phyloP scores from a whole-genome alignment of 2,888 invertebrate species.

The Archaeoteleia sp. region DNA sequence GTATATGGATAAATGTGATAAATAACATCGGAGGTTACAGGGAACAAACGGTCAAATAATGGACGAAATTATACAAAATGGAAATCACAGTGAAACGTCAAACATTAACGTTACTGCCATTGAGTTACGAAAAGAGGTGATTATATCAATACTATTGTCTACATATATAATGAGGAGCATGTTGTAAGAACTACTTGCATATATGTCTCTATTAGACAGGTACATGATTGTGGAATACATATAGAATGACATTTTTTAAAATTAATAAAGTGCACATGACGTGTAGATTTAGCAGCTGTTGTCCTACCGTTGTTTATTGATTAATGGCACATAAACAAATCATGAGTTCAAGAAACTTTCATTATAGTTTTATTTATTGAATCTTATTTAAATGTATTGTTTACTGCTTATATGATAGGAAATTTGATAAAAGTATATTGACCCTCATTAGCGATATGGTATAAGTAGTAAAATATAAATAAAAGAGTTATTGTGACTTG shows the following conservation, averaged over 20 bases:
- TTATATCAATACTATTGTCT: too few relatives aligned
- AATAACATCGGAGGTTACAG: neutral
- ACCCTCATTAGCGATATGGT: too few relatives aligned
- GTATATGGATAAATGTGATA: constrained; percentile 19
- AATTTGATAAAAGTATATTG: too few relatives aligned
- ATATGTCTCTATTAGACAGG: neutral
- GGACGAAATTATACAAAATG: constrained; percentile 70
- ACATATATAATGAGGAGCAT: too few relatives aligned
- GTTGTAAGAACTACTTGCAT: neutral
- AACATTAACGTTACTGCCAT: constrained; percentile 62
- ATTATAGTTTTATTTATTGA: too few relatives aligned
- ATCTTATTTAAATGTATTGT: too few relatives aligned
- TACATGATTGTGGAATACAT: neutral
- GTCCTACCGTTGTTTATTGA: constrained; percentile 4
- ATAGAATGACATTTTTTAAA: neutral
- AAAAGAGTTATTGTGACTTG: too few relatives aligned
- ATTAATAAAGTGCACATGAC: constrained; percentile 11
- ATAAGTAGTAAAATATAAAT: too few relatives aligned
- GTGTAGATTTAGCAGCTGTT: constrained; percentile 26
- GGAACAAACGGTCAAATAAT: constrained; percentile 54
- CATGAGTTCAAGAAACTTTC: neutral
- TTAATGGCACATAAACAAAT: neutral
- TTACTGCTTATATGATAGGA: too few relatives aligned
- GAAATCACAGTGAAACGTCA: constrained; percentile 64
- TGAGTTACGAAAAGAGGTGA: constrained; percentile 68